phyloP scores from a whole-genome alignment of 2,888 invertebrate genomes.

The Leptinotarsa juncta region DNA sequence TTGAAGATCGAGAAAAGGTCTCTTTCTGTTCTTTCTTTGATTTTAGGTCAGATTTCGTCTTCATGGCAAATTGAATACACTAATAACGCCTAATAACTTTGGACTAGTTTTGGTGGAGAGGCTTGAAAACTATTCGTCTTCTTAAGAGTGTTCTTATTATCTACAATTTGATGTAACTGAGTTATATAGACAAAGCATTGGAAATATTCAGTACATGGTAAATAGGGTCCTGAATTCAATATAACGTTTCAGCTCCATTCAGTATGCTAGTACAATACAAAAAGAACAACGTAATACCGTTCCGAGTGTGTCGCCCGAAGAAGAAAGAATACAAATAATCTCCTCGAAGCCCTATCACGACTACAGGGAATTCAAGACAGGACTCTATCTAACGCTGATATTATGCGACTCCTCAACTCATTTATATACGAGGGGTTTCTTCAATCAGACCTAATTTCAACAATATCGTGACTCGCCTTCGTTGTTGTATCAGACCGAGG shows the following conservation, averaged over 20 bases:
- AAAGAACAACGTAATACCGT: not conserved
- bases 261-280: not conserved
- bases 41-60: no score
- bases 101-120: no score
- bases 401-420: not conserved
- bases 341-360: not conserved
- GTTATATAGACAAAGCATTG: no score
- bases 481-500: not conserved
- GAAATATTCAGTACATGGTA: no score
- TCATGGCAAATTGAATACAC: no score
- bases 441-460: not conserved
- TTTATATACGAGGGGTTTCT: not conserved
- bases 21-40: no score
- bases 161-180: no score
- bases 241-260: not conserved
- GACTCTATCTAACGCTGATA: constrained; percentile 5
- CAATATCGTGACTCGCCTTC: constrained; percentile 2
- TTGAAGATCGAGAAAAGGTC: no score
- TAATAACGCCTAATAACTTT: no score
- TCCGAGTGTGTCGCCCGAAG: not conserved
- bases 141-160: no score
- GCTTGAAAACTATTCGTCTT: no score
- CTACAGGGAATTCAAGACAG: not conserved
- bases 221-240: no score
- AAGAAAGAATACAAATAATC: constrained; percentile 4